Evolutionary conservation across 2,113 vertebrate genomes (phyloP).

Genomic region (Typhlomys cinereus): DNA sequence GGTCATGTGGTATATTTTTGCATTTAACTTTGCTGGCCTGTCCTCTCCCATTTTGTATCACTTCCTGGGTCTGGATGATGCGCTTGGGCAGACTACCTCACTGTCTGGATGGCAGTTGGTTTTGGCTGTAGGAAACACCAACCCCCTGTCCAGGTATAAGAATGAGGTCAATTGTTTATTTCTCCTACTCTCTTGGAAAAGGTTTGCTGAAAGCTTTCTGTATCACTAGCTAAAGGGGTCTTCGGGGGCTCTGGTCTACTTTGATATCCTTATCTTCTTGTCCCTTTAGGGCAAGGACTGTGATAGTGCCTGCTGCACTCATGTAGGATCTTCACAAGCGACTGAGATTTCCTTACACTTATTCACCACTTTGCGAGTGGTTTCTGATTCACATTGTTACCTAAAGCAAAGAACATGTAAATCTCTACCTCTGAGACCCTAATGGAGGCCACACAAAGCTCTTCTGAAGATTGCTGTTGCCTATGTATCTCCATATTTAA

Average conservation of each 20-base stretch:
- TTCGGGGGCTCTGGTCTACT: neutral
- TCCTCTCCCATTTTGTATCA: neutral
- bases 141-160: neutral
- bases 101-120: neutral
- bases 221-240: neutral
- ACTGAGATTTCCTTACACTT: neutral
- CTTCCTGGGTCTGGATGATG: neutral
- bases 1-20: neutral
- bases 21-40: neutral
- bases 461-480: neutral
- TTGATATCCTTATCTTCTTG: neutral
- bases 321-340: neutral
- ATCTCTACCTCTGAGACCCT: neutral
- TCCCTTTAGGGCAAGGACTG: neutral
- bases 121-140: neutral
- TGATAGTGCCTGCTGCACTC: neutral
- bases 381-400: neutral
- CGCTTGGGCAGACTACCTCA: neutral
- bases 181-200: neutral
- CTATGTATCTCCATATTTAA: neutral
- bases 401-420: neutral
- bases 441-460: neutral
- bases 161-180: neutral
- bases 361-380: neutral
- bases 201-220: neutral